Percentiles rank a stretch among this genome's conserved stretches.
Evolutionary conservation across 2,797 vertebrate species (phyloP).

Genomic region (Tapera naevia): DNA sequence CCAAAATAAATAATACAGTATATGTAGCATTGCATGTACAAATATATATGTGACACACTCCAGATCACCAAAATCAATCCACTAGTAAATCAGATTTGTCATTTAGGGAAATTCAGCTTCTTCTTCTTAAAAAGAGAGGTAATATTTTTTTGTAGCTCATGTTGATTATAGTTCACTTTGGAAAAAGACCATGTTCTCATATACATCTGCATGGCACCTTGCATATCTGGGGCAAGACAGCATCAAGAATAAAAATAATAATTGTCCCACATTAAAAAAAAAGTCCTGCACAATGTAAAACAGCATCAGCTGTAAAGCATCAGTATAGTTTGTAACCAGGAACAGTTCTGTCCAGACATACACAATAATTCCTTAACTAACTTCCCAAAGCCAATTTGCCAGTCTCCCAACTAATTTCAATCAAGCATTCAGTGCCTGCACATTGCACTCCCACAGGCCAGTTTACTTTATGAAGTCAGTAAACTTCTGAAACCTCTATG

Average conservation of each 20-base stretch:
- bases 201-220: not conserved
- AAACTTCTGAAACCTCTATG: not conserved
- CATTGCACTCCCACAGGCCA: not conserved
- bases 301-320: not conserved
- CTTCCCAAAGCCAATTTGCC: conserved; percentile 37
- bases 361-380: conserved; percentile 44
- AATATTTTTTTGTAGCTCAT: not conserved
- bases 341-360: conserved; percentile 22
- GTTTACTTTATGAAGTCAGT: not conserved
- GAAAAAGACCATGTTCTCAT: not conserved
- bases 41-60: not conserved
- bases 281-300: not conserved
- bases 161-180: not conserved
- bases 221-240: not conserved
- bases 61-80: not conserved
- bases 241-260: not conserved
- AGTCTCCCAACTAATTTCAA: conserved; percentile 45
- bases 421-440: not conserved
- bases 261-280: not conserved
- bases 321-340: not conserved
- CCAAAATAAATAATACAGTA: not conserved
- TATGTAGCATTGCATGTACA: not conserved
- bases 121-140: not conserved
- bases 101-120: not conserved
- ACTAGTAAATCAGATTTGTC: not conserved